Evolutionary conservation across 2,888 invertebrate species (phyloP).

Genomic region (Drosophila planitibia): DNA sequence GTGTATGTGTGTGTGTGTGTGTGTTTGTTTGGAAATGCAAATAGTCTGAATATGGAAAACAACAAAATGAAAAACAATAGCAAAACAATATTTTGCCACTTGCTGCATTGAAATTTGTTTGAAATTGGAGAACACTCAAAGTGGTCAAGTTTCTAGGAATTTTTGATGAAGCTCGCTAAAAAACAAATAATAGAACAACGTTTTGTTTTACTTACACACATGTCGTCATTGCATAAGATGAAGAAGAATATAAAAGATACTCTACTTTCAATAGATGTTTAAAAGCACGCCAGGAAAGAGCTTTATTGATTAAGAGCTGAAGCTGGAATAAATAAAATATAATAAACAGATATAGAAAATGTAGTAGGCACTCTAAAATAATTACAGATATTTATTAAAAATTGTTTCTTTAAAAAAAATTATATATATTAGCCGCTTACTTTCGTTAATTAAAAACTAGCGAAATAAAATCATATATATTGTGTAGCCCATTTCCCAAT

Average conservation of each 20-base stretch:
- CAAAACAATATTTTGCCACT: slow-evolving; percentile 46
- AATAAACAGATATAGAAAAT: background rate
- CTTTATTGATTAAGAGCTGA: background rate
- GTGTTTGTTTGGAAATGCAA: slow-evolving; percentile 35
- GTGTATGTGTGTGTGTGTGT: background rate
- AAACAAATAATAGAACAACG: slow-evolving; percentile 26
- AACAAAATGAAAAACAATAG: slow-evolving; percentile 25
- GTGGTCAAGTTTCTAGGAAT: slow-evolving; percentile 61
- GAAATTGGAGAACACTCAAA: slow-evolving; percentile 62
- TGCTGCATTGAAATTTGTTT: slow-evolving; percentile 61
- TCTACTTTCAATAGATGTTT: background rate
- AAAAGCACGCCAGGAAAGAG: background rate
- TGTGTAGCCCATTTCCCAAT: too few relatives aligned
- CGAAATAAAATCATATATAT: too few relatives aligned
- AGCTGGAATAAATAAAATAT: background rate
- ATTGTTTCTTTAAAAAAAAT: too few relatives aligned
- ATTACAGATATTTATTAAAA: too few relatives aligned
- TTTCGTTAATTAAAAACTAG: too few relatives aligned
- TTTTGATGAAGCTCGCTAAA: slow-evolving; percentile 46
- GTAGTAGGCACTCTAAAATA: too few relatives aligned
- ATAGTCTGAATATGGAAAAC: slow-evolving; percentile 27
- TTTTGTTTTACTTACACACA: slow-evolving; percentile 43
- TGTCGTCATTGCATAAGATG: slow-evolving; percentile 40
- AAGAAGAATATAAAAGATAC: slow-evolving; percentile 14
- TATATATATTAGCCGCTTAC: too few relatives aligned